phyloP scores from a whole-genome alignment of 2,797 vertebrate genomes.

The Anguilla obscura region DNA sequence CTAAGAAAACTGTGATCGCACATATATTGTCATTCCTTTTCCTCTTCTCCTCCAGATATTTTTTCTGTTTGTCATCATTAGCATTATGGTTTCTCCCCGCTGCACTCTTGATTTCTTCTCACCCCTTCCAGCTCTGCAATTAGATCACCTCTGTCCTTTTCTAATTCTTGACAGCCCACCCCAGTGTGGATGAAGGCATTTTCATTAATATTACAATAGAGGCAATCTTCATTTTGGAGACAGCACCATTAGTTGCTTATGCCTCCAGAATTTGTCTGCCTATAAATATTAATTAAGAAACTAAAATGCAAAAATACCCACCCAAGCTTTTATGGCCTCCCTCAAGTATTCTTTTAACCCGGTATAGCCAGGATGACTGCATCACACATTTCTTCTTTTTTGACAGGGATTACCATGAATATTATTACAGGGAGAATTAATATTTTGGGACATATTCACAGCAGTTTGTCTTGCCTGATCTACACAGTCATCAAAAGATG shows the following conservation, averaged over 20 bases:
- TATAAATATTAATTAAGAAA: slow-evolving; percentile 22
- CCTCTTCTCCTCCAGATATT: slow-evolving; percentile 5
- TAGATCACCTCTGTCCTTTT: slow-evolving; percentile 37
- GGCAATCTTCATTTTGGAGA: slow-evolving; percentile 42
- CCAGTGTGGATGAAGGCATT: slow-evolving; percentile 48
- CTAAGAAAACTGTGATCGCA: slow-evolving; percentile 41
- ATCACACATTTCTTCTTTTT: slow-evolving; percentile 23
- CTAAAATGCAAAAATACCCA: slow-evolving; percentile 15
- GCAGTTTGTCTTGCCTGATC: slow-evolving; percentile 18
- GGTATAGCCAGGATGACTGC: slow-evolving; percentile 17
- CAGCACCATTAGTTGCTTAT: slow-evolving; percentile 41
- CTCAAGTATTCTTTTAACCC: slow-evolving; percentile 6
- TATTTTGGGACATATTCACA: slow-evolving; percentile 32
- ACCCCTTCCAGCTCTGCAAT: slow-evolving; percentile 37
- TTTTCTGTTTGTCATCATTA: slow-evolving; percentile 26
- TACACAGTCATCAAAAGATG: not conserved
- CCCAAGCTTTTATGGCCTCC: not conserved
- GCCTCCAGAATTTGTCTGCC: slow-evolving; percentile 46
- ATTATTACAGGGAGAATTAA: slow-evolving; percentile 33
- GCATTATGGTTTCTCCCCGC: slow-evolving; percentile 3
- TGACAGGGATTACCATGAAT: slow-evolving; percentile 43
- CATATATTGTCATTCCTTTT: slow-evolving; percentile 34
- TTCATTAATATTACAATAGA: slow-evolving; percentile 56
- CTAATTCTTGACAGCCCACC: slow-evolving; percentile 51
- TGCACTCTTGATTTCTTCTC: slow-evolving; percentile 24